Percentiles rank a stretch among this genome's conserved stretches.
Conservation (phyloP, 1,140 invertebrate genomes). For the Ips nitidus region DNA sequence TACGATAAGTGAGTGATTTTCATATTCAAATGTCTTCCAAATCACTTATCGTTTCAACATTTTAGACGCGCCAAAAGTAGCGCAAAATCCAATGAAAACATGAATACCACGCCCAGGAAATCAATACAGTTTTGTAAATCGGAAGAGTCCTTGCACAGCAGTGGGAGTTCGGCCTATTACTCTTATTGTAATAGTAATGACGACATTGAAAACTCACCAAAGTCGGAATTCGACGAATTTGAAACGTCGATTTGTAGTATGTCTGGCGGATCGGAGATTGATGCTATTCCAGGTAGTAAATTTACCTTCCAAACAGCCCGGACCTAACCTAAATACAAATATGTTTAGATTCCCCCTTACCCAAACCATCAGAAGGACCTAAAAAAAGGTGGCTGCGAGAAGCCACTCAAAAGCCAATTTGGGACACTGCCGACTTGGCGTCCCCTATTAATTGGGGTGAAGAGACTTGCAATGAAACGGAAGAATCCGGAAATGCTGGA, state of each 20-base stretch:
- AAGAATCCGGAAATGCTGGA: slow-evolving; percentile 22
- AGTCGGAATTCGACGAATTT: slow-evolving; percentile 40
- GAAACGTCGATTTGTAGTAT: slow-evolving; percentile 36
- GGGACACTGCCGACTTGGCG: slow-evolving; percentile 55
- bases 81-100: slow-evolving; percentile 37
- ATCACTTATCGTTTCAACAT: slow-evolving; percentile 37
- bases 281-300: slow-evolving; percentile 29
- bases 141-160: slow-evolving; percentile 39
- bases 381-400: slow-evolving; percentile 67
- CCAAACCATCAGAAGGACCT: slow-evolving; percentile 54
- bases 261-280: slow-evolving; percentile 37
- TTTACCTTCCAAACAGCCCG: neutral
- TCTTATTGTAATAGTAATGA: slow-evolving; percentile 35
- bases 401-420: slow-evolving; percentile 57
- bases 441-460: slow-evolving; percentile 50
- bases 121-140: slow-evolving; percentile 34
- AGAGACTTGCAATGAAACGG: slow-evolving; percentile 32
- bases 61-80: slow-evolving; percentile 39
- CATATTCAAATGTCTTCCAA: slow-evolving; percentile 29
- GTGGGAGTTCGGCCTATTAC: slow-evolving; percentile 37
- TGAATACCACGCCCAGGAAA: slow-evolving; percentile 47
- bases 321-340: too few species aligned
- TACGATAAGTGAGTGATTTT: slow-evolving; percentile 61
- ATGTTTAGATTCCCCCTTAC: slow-evolving; percentile 27
- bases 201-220: slow-evolving; percentile 44